Percentiles rank a stretch among this genome's conserved stretches.
These are phyloP conservation scores for Agrotis ipsilon DNA, from an alignment of 2,888 invertebrate species.

Conservation along the genomic window DNA sequence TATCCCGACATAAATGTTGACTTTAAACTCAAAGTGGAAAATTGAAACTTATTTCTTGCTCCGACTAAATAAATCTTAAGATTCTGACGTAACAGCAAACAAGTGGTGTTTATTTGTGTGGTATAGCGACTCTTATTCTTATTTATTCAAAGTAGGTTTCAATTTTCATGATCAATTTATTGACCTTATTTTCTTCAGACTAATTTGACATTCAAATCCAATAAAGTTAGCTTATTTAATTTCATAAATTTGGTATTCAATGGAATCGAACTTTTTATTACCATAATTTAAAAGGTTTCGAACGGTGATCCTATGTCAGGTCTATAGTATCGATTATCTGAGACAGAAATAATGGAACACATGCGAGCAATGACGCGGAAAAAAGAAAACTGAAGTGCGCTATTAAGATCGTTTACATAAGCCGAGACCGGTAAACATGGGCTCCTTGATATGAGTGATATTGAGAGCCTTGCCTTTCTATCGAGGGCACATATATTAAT, in stretches of 20 bases:
- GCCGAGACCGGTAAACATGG: constrained; percentile 68
- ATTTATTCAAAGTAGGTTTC: background rate
- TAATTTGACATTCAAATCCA: constrained; percentile 21
- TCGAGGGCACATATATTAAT: constrained; percentile 69
- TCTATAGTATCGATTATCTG: constrained; percentile 46
- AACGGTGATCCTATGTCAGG: constrained; percentile 16
- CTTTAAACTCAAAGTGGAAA: constrained; percentile 66
- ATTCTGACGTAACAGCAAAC: constrained; percentile 12
- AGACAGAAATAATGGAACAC: constrained; percentile 64
- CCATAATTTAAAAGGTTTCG: constrained; percentile 22
- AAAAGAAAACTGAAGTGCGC: constrained; percentile 77
- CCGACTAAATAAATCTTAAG: constrained; percentile 56
- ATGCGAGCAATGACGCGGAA: constrained; percentile 70
- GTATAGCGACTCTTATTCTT: background rate
- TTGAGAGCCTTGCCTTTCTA: constrained; percentile 51
- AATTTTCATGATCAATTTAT: constrained; percentile 12
- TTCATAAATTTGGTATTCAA: constrained; percentile 18
- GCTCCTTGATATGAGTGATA: constrained; percentile 64
- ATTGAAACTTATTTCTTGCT: constrained; percentile 65
- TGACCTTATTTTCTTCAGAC: constrained; percentile 9
- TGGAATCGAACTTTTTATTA: constrained; percentile 22
- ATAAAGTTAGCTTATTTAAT: constrained; percentile 27
- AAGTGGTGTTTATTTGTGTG: constrained; percentile 10
- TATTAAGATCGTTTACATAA: constrained; percentile 78
- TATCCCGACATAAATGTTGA: constrained; percentile 70